Evolutionary conservation across 2,113 vertebrate species (phyloP).

Genomic region (Brachionichthys hirsutus): DNA sequence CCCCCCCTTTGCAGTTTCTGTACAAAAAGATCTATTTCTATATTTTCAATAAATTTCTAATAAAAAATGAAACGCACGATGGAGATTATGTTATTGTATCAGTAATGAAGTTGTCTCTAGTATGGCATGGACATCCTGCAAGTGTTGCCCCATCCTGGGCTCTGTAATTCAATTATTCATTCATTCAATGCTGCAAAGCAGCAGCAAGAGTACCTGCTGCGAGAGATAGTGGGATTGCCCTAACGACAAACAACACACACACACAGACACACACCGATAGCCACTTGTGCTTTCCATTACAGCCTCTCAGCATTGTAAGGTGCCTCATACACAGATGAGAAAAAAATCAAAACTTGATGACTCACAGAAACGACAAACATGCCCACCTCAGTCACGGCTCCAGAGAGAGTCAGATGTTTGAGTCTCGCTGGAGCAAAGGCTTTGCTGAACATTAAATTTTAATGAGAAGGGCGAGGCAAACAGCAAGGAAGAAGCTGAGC

Average conservation of each 20-base stretch:
- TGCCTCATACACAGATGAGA: constrained; percentile 29
- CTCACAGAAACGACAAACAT: constrained; percentile 44
- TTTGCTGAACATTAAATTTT: constrained; percentile 50
- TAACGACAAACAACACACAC: constrained; percentile 4
- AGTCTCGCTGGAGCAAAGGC: constrained; percentile 24
- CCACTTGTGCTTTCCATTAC: constrained; percentile 35
- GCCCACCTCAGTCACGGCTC: constrained; percentile 15
- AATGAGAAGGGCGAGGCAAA: constrained; percentile 35
- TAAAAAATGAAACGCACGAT: constrained; percentile 49
- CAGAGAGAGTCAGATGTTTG: constrained; percentile 21
- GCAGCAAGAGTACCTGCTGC: constrained; percentile 15
- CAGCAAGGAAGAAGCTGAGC: constrained; percentile 7
- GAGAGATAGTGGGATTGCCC: constrained; percentile 22
- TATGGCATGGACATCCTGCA: constrained; percentile 10
- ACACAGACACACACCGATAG: constrained; percentile 4
- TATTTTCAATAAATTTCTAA: constrained; percentile 85
- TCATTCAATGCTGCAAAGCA: constrained; percentile 6
- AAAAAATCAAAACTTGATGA: constrained; percentile 30
- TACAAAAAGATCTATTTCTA: constrained; percentile 83
- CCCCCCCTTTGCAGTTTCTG: constrained; percentile 75
- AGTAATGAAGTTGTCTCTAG: not conserved
- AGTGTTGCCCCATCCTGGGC: not conserved
- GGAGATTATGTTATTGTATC: not conserved
- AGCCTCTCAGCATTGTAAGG: constrained; percentile 33
- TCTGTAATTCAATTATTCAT: constrained; percentile 31